Conservation (phyloP, 2,888 invertebrate species). For the Drosophila multiciliata region DNA sequence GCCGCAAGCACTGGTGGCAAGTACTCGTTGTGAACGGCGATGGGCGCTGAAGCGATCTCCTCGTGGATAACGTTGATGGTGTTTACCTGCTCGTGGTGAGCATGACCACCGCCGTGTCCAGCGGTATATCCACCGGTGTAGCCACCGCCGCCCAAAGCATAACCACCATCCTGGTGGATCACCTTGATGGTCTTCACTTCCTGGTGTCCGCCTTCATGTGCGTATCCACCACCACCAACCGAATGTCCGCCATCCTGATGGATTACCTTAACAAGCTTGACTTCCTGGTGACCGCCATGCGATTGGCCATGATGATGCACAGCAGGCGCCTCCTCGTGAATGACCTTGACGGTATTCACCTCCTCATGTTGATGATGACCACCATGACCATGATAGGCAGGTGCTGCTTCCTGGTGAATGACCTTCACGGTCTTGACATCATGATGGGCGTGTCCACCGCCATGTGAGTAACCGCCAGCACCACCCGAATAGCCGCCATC, state of each 20-base stretch:
- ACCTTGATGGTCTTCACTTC: conserved; percentile 63
- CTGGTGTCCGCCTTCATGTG: conserved; percentile 48
- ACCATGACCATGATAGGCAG: conserved; percentile 19
- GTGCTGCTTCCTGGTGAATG: conserved; percentile 35
- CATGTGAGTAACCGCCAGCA: conserved; percentile 39
- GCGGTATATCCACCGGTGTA: conserved; percentile 53
- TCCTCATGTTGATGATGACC: conserved; percentile 49
- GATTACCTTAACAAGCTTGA: conserved; percentile 72
- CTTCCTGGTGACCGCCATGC: conserved; percentile 60
- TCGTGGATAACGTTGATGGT: conserved; percentile 67
- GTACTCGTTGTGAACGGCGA: conserved; percentile 43
- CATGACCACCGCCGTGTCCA: conserved; percentile 49
- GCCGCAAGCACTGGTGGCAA: conserved; percentile 58
- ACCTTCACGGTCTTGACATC: conserved; percentile 55
- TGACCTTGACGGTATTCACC: conserved; percentile 45
- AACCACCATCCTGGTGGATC: conserved; percentile 60
- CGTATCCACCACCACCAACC: conserved; percentile 53
- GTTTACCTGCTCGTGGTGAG: conserved; percentile 50
- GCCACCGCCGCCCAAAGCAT: conserved; percentile 49
- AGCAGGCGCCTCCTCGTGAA: conserved; percentile 41
- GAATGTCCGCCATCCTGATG: conserved; percentile 59
- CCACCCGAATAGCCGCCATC: conserved; percentile 52
- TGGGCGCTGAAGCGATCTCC: conserved; percentile 47
- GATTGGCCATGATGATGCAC: conserved; percentile 33
- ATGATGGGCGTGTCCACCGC: conserved; percentile 35